Evolutionary conservation across 1,140 invertebrate genomes (phyloP).

Genomic region (Semibalanus balanoides): DNA sequence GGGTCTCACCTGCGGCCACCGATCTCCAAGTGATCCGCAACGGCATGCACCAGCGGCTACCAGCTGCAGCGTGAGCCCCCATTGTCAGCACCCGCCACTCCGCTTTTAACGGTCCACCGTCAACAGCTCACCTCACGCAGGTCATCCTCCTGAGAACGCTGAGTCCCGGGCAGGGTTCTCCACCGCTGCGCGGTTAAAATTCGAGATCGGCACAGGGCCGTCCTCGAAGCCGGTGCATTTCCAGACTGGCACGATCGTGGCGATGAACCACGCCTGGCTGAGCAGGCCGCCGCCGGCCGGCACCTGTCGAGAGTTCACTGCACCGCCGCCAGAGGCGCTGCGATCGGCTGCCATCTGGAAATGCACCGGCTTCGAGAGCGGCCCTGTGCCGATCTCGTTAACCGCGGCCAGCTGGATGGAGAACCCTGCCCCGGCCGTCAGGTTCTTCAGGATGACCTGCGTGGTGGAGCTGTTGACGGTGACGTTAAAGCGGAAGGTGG

Average conservation of each 20-base stretch:
- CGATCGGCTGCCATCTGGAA: background rate
- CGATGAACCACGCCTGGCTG: background rate
- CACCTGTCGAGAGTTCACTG: background rate
- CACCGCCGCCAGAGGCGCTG: background rate
- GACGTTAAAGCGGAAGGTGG: background rate
- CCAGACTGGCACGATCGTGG: background rate
- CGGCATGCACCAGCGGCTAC: conserved; percentile 1
- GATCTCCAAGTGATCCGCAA: background rate
- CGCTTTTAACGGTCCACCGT: background rate
- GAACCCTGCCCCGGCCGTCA: background rate
- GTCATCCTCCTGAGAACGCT: background rate
- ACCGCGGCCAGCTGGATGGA: background rate
- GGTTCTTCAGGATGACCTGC: background rate
- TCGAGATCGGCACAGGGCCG: background rate
- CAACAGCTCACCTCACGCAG: background rate
- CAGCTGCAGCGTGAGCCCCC: conserved; percentile 2
- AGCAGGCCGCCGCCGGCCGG: background rate
- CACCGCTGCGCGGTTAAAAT: background rate
- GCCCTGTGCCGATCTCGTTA: background rate
- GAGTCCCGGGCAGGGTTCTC: background rate
- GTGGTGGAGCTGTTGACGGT: background rate
- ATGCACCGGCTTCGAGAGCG: background rate
- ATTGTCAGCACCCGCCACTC: background rate
- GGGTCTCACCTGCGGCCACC: background rate
- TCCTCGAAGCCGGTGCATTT: background rate